Base-by-base conservation (phyloP, 2,797 vertebrate genomes). In the Diplodus sargus region DNA sequence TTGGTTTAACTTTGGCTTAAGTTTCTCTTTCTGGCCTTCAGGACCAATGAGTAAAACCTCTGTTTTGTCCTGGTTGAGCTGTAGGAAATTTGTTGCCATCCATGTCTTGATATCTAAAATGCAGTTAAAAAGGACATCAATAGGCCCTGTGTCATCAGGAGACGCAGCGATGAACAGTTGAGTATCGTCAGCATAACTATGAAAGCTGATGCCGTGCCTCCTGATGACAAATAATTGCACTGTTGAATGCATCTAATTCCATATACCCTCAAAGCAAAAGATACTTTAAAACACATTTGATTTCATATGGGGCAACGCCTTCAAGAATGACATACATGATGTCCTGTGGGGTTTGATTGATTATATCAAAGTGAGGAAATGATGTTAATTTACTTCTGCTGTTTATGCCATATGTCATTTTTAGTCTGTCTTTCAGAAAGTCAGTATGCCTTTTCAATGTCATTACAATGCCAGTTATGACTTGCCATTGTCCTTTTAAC, bases 301-400 rank as follows among this genome's bases (percentile, higher is more conserved):
- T 74, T 64, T 84, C 64, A 28, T 62, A 69, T 66, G 70, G 69
- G n/a, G 79, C 73, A 74, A 82, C 74, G 51, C 70, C 76, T 84
- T 85, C 64, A 52, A 77, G 74, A 65, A 79, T 69, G 2, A 79
- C 23, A 66, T 71, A 75, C 64, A 81, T 74, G 13, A 78, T 84
- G 39, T 74, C 75, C n/a, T 83, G 81, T 61, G 72, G 67, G 4
- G 28, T 77, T 81, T 81, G 68, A 28, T 54, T 56, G 17, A 85
- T 75, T 22, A 74, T 23, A 48, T 75, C 28, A 85, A 68, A 71
- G 48, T 63, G 30, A 47, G 56, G 65, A 70, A 30, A 65, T 60
- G 81, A 65, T 74, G 45, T 63, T 69, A 78, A 69, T 25, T 69
- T 82, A 70, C 52, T 78, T 58, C 17, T 58, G 12, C 68, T 71